Evolutionary conservation across 2,888 invertebrate genomes (phyloP).

Genomic region (Eucriotettix oculatus): DNA sequence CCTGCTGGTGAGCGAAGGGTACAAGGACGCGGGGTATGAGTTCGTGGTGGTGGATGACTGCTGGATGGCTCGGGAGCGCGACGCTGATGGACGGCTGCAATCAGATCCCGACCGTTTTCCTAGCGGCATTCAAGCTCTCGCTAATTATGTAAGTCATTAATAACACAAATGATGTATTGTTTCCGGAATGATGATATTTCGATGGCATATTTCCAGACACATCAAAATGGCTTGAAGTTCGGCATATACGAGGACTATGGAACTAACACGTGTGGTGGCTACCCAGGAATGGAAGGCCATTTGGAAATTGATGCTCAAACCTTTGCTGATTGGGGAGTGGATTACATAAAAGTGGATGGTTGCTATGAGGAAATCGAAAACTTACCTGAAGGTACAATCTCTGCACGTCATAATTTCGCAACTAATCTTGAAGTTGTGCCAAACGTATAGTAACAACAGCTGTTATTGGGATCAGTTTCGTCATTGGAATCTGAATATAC

Average conservation of each 20-base stretch:
- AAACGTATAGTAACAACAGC: no score
- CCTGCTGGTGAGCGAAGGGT: constrained; percentile 46
- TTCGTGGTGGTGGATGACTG: constrained; percentile 62
- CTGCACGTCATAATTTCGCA: no score
- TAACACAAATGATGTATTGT: background rate
- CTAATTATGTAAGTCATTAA: constrained; percentile 55
- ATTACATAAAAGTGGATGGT: constrained; percentile 69
- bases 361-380: constrained; percentile 44
- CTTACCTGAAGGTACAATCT: constrained; percentile 34
- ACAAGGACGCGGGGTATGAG: constrained; percentile 50
- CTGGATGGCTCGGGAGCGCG: constrained; percentile 49
- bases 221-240: constrained; percentile 54
- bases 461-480: no score
- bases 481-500: no score
- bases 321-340: constrained; percentile 64
- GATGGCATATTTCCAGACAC: constrained; percentile 37
- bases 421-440: no score
- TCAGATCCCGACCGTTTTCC: constrained; percentile 54
- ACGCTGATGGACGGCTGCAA: constrained; percentile 36
- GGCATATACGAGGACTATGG: constrained; percentile 74
- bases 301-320: constrained; percentile 51
- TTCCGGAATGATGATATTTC: background rate
- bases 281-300: constrained; percentile 53
- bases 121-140: constrained; percentile 48
- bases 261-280: constrained; percentile 57